Base-by-base conservation (phyloP, 92 coral and sea anemone species). In the Paramuricea clavata region DNA sequence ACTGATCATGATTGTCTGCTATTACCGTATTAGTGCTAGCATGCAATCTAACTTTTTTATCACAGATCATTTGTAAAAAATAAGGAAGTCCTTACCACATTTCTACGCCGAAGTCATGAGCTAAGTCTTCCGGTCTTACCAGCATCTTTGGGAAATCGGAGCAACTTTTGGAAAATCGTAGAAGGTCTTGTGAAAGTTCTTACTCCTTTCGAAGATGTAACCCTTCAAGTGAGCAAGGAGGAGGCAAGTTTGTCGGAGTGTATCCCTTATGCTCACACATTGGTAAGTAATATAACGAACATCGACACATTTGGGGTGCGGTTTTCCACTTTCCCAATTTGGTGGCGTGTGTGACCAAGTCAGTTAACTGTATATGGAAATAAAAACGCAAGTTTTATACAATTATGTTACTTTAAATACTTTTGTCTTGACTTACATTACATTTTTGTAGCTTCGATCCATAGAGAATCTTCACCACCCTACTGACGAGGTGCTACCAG, bases 141-240 rank as follows among this genome's bases (percentile, higher is more conserved):
- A 44, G 81, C 61, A 1, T 75, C 81, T 42, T 75, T 75, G 81
- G 81, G 81, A 21, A 75, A 21, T 17, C 81, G 39, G 1, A n/a
- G 5, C 36, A 75, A 75, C 44, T 75, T 44, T 49, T 75, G 81
- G 81, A 75, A 75, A 3, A 42, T 75, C 32, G 34, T 75, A 49
- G 21, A 75, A 10, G 81, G 81, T n/a, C n/a, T 75, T 2, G 49
- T 71, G 28, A 71, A 32, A 71, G 36, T 49, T 0, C 61, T 47
- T 21, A 49, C 81, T 35, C 81, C 81, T 16, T 75, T 75, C 44
- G 81, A 75, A 49, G 81, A 75, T 47, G 50, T 50, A 26, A 71
- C 77, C 1, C 77, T 71, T 16, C 77, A 71, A 71, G 77, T 71
- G 3, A 35, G 49, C 50, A 71, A 71, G 52, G 77, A 71, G 28